phyloP scores from a whole-genome alignment of 2,113 vertebrate genomes.

The Uria aalge region DNA sequence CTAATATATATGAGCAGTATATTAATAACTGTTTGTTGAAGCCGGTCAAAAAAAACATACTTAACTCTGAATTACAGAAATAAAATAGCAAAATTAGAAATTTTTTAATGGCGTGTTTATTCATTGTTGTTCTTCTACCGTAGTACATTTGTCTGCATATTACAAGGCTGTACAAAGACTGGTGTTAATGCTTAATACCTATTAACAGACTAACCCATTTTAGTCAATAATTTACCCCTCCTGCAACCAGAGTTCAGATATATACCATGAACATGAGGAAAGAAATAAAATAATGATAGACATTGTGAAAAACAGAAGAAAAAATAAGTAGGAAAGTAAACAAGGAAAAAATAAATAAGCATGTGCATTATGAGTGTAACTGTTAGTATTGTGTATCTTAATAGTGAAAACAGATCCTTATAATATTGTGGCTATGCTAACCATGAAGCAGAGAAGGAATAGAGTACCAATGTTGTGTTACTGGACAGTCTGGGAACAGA shows the following conservation, averaged over 20 bases:
- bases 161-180: constrained; percentile 43
- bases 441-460: not conserved
- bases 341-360: constrained; percentile 18
- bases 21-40: not conserved
- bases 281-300: constrained; percentile 7
- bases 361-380: not conserved
- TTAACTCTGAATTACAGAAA: not conserved
- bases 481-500: constrained; percentile 37
- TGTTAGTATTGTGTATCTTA: not conserved
- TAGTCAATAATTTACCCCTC: constrained; percentile 53
- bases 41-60: not conserved
- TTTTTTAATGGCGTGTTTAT: constrained; percentile 44
- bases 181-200: constrained; percentile 34
- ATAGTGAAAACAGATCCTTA: not conserved
- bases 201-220: constrained; percentile 37
- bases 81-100: constrained; percentile 16
- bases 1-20: not conserved
- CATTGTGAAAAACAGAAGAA: not conserved
- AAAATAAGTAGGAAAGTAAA: not conserved
- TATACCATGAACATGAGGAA: not conserved
- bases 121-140: not conserved
- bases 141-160: constrained; percentile 37
- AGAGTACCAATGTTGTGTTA: constrained; percentile 36
- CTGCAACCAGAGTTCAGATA: constrained; percentile 51
- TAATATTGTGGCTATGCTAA: constrained; percentile 36